These are phyloP conservation scores for Pontoporia blainvillei DNA, from an alignment of 2,113 vertebrate genomes.

Conservation along the genomic window DNA sequence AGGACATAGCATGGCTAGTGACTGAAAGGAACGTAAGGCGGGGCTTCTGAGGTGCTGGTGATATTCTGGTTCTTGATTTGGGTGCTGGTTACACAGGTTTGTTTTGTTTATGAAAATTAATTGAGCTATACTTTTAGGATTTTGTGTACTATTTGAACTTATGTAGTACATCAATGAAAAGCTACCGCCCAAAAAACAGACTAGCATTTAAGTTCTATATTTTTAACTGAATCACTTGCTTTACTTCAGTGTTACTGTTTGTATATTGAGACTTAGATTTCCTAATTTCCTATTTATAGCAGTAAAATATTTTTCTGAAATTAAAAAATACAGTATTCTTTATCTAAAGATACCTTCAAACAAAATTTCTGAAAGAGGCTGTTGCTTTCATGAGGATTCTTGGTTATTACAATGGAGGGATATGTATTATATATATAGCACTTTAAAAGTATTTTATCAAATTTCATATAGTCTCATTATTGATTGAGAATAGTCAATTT, in stretches of 20 bases:
- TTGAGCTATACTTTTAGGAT: neutral
- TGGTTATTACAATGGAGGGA: neutral
- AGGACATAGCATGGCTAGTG: neutral
- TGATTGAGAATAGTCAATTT: neutral
- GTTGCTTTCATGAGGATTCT: neutral
- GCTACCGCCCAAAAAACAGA: neutral
- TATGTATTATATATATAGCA: neutral
- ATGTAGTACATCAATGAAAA: neutral
- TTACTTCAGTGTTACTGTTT: neutral
- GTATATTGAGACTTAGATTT: neutral
- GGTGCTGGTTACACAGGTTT: neutral
- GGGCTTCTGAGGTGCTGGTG: neutral
- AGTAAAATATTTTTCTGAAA: constrained; percentile 4
- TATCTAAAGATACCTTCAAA: neutral
- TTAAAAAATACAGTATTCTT: neutral
- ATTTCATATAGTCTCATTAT: neutral
- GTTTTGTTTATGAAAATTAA: neutral
- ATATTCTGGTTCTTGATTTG: neutral
- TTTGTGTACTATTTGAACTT: neutral
- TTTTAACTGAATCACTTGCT: neutral
- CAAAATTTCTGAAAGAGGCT: neutral
- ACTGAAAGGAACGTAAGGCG: neutral
- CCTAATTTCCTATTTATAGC: neutral
- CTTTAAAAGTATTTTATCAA: neutral
- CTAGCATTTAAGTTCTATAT: neutral